Conservation (phyloP, 2,113 vertebrate species). For the Myrmecobius fasciatus region DNA sequence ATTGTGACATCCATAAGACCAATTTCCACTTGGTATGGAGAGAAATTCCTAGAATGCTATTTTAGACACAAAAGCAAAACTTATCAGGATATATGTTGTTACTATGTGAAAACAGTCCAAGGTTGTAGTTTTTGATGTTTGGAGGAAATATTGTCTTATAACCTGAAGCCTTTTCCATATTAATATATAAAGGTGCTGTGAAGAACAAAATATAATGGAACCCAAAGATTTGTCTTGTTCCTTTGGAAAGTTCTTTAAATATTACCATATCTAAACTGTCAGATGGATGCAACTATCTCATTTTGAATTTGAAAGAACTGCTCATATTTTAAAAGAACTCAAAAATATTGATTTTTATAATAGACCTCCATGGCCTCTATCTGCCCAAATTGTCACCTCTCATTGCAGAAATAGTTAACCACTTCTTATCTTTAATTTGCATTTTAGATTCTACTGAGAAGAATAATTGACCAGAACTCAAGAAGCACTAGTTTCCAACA, state of each 20-base stretch:
- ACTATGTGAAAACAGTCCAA: neutral
- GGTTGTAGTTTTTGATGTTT: neutral
- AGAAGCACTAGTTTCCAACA: neutral
- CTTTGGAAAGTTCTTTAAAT: neutral
- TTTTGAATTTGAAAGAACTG: neutral
- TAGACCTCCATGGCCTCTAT: neutral
- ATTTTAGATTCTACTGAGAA: neutral
- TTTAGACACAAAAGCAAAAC: slow-evolving; percentile 36
- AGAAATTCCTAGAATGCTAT: slow-evolving; percentile 23
- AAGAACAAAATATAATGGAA: neutral
- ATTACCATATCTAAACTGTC: neutral
- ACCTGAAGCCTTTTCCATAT: neutral
- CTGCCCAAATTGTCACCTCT: neutral
- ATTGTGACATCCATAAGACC: slow-evolving; percentile 27
- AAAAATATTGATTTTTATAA: neutral
- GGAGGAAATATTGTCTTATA: neutral
- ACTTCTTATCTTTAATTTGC: neutral
- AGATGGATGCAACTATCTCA: neutral
- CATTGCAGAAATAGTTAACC: neutral
- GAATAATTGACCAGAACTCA: neutral
- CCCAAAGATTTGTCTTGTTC: neutral
- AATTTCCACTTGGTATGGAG: slow-evolving; percentile 45
- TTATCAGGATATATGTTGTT: neutral
- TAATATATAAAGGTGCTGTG: neutral
- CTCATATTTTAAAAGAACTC: neutral